Evolutionary conservation across 2,113 vertebrate genomes (phyloP), one percentile per base, ranked within the genome.

Genomic region (Lagopus leucura): DNA sequence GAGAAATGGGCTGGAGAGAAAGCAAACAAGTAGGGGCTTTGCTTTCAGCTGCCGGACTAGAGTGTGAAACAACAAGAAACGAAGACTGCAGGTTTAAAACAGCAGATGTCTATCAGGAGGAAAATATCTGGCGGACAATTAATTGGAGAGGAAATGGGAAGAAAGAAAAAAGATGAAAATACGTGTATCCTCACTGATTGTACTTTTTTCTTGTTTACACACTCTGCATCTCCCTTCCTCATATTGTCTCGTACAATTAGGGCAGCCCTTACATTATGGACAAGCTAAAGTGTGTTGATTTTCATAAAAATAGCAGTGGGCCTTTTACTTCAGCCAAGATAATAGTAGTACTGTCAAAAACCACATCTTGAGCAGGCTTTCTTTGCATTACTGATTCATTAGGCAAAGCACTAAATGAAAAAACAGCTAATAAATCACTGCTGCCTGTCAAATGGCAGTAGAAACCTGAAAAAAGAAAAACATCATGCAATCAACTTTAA

Each of bases 371-470:
- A 87, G 69, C 91, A 64, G 34, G 15, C 4, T 86, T 91, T 80
- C 57, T 95, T 90, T 34, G 32, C n/a, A 74, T 90, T 90, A 83
- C 36, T 55, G 55, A 82, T 87, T 92, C 57, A 82, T 79, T 91
- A 89, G 86, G 65, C 52, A 93, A 95, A 83, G n/a, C 40, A 76
- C 38, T 92, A 93, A 89, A 58, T 91, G 88, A 95, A 95, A 90
- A 77, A 61, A 57, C 64, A 60, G 38, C 58, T 83, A 76, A 70
- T 84, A 91, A 95, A 94, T 89, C 82, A 66, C 57, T 72, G 42
- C 57, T 91, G 82, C 50, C 81, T 80, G 66, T 71, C 76, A 95
- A 94, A 47, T 55, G 81, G 70, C 40, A 91, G 78, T 17, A 91
- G 45, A 36, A 94, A 64, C 22, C 61, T 88, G 63, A 42, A 82